phyloP scores from a whole-genome alignment of 2,797 vertebrate species.

The Acanthurus tractus region DNA sequence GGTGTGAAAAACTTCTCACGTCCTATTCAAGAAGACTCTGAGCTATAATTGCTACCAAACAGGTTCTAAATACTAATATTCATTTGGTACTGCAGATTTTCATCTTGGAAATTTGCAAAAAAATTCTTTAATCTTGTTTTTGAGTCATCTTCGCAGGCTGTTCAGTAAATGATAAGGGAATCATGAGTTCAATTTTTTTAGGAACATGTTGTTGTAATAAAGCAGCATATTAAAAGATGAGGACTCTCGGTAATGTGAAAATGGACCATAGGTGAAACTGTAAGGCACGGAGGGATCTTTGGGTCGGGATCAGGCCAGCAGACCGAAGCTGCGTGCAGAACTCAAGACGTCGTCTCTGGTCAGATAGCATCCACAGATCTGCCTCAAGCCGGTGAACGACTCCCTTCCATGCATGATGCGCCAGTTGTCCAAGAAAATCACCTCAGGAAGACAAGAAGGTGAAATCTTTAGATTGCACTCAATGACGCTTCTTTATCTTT shows the following conservation, averaged over 20 bases:
- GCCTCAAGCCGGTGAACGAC: constrained; percentile 91
- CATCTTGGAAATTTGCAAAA: too few relatives aligned
- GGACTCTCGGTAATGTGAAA: neutral
- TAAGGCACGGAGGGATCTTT: constrained; percentile 28
- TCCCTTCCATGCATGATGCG: constrained; percentile 93
- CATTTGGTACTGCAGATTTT: too few relatives aligned
- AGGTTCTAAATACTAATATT: too few relatives aligned
- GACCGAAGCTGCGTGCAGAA: constrained; percentile 88
- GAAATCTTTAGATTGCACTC: constrained; percentile 2
- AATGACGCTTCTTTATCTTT: neutral
- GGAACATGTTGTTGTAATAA: too few relatives aligned
- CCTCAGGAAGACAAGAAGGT: constrained; percentile 76
- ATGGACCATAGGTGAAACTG: neutral
- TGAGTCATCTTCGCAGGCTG: too few relatives aligned
- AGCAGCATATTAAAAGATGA: too few relatives aligned
- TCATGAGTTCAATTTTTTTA: too few relatives aligned
- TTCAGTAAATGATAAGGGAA: too few relatives aligned
- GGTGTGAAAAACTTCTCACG: too few relatives aligned
- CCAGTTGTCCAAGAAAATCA: constrained; percentile 95
- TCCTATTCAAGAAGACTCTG: too few relatives aligned
- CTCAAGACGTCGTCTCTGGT: constrained; percentile 93
- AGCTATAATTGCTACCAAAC: too few relatives aligned
- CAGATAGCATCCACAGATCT: constrained; percentile 96
- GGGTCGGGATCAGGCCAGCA: constrained; percentile 82
- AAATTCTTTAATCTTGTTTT: too few relatives aligned